phyloP scores from a whole-genome alignment of 1,140 invertebrate genomes.

The Calliphora vicina region DNA sequence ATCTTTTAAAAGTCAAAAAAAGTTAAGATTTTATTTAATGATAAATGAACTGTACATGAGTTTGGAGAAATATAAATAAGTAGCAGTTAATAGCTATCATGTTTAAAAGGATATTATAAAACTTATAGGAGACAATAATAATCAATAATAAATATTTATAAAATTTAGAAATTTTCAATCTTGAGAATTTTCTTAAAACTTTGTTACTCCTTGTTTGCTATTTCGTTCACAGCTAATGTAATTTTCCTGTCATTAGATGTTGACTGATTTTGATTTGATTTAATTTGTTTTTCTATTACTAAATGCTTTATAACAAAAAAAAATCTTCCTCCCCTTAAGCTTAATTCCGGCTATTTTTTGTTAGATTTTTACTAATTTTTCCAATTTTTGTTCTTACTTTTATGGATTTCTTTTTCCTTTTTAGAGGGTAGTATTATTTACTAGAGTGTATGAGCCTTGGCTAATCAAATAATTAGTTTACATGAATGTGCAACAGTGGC shows the following conservation, averaged over 20 bases:
- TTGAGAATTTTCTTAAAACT: neutral
- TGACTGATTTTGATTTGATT: slow-evolving; percentile 9
- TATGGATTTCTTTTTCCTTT: neutral
- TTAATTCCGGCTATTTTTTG: neutral
- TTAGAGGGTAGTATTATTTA: neutral
- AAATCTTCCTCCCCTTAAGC: neutral
- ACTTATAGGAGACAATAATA: too few species aligned
- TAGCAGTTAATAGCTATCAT: neutral
- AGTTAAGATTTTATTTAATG: neutral
- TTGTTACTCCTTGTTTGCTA: neutral
- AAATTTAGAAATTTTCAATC: neutral
- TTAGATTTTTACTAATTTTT: neutral
- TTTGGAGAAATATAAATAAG: neutral
- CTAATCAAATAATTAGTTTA: slow-evolving; percentile 17
- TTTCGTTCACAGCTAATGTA: neutral
- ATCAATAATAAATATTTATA: neutral
- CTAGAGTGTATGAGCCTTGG: neutral
- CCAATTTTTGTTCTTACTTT: neutral
- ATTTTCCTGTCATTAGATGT: slow-evolving; percentile 3
- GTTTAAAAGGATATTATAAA: too few species aligned
- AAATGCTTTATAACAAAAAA: neutral
- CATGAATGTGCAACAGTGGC: neutral
- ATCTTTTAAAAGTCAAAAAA: slow-evolving; percentile 16
- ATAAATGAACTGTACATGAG: neutral
- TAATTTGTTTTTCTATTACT: neutral